These are phyloP conservation scores for Apostichopus japonicus DNA, from an alignment of 35 echinoderm and acorn worm species.

Conservation along the genomic window DNA sequence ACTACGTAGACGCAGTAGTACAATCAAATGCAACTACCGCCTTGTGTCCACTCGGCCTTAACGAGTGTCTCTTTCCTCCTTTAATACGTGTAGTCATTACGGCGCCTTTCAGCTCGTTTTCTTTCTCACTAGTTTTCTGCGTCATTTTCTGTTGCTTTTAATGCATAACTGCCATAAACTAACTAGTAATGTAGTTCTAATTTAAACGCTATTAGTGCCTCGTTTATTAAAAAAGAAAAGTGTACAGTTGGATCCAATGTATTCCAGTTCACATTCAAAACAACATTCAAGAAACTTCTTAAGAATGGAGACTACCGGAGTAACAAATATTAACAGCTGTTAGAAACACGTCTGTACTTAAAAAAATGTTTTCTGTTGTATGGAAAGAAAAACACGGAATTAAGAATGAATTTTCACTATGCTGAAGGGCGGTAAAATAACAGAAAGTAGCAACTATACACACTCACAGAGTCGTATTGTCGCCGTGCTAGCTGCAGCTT, in stretches of 20 bases:
- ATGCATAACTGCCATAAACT: conserved; percentile 54
- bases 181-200: conserved; percentile 58
- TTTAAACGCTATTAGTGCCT: conserved; percentile 60
- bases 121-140: conserved; percentile 37
- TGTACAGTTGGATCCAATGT: not conserved
- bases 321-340: conserved; percentile 17
- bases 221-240: conserved; percentile 18
- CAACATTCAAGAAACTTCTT: not conserved
- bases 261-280: not conserved
- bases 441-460: conserved; percentile 46
- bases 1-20: too few relatives aligned
- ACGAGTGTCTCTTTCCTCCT: conserved; percentile 28
- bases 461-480: conserved; percentile 55
- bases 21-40: not conserved
- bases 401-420: conserved; percentile 44
- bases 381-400: conserved; percentile 31
- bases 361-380: conserved; percentile 3
- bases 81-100: conserved; percentile 39
- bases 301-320: conserved; percentile 2
- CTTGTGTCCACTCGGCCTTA: conserved; percentile 28
- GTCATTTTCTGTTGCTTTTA: conserved; percentile 61
- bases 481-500: conserved; percentile 68
- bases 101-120: conserved; percentile 54
- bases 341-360: not conserved
- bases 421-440: conserved; percentile 43